Evolutionary conservation across 2,888 invertebrate genomes (phyloP).

Genomic region (Ormyrus rosae): DNA sequence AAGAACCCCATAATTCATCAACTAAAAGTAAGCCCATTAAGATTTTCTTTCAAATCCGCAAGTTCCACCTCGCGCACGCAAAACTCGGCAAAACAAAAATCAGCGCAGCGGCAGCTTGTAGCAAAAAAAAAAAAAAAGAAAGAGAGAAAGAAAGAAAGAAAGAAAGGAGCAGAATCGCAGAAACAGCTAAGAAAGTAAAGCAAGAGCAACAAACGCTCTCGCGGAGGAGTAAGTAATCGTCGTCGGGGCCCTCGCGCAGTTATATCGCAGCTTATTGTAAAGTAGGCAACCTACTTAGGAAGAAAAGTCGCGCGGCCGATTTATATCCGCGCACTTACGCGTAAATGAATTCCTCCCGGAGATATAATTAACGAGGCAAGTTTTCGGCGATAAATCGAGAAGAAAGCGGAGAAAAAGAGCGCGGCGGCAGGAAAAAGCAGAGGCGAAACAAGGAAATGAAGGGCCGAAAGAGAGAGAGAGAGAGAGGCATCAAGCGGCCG

Average conservation of each 20-base stretch:
- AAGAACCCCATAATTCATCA: no score
- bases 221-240: background rate
- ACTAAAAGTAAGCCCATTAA: no score
- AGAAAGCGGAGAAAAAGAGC: constrained; percentile 9
- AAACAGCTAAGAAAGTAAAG: no score
- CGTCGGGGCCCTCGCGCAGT: background rate
- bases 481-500: constrained; percentile 18
- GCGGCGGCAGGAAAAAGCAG: constrained; percentile 5
- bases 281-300: constrained; percentile 46
- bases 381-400: constrained; percentile 62
- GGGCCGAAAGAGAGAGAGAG: background rate
- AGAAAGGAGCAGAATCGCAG: no score
- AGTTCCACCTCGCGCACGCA: no score
- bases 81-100: no score
- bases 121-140: no score
- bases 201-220: background rate
- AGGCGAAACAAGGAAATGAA: constrained; percentile 10
- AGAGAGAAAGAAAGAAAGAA: no score
- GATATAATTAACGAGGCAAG: constrained; percentile 64
- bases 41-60: no score
- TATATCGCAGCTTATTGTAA: constrained; percentile 44
- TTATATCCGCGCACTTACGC: constrained; percentile 56
- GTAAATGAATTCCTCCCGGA: constrained; percentile 61
- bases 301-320: constrained; percentile 50
- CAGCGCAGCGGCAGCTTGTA: no score